These are phyloP conservation scores for Dasypus novemcinctus DNA, from an alignment of 2,113 vertebrate species.

Conservation along the genomic window DNA sequence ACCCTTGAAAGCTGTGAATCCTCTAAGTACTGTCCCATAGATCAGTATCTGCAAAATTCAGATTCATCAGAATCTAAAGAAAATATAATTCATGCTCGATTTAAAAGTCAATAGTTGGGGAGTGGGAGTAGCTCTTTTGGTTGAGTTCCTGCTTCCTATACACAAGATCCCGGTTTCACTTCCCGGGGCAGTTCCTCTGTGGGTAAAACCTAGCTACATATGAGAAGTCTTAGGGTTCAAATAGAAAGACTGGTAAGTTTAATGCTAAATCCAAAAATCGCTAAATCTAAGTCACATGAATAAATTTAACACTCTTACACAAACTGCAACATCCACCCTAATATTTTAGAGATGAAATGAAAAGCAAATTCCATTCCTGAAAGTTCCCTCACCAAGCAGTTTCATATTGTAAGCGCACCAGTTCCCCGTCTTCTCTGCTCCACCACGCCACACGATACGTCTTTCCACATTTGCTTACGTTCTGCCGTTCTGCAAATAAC, in stretches of 20 bases:
- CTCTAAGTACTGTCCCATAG: neutral
- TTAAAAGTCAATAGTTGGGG: neutral
- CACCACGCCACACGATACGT: neutral
- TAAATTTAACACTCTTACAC: neutral
- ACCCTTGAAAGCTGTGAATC: neutral
- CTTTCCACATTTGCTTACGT: constrained; percentile 39
- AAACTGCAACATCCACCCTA: neutral
- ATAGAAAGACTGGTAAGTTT: neutral
- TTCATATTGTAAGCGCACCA: neutral
- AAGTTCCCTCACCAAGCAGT: neutral
- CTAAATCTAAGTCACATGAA: neutral
- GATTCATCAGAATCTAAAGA: neutral
- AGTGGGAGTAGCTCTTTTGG: no score
- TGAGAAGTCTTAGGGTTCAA: neutral
- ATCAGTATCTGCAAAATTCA: neutral
- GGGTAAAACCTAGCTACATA: neutral
- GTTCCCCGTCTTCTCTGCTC: neutral
- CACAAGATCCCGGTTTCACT: no score
- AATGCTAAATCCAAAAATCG: neutral
- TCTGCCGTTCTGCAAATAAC: constrained; percentile 32
- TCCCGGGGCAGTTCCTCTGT: neutral
- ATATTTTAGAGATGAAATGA: constrained; percentile 1
- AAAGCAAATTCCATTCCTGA: neutral
- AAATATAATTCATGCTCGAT: neutral
- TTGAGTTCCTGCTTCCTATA: no score